Conservation (phyloP, 2,797 vertebrate genomes). For the Setipinna tenuifilis region DNA sequence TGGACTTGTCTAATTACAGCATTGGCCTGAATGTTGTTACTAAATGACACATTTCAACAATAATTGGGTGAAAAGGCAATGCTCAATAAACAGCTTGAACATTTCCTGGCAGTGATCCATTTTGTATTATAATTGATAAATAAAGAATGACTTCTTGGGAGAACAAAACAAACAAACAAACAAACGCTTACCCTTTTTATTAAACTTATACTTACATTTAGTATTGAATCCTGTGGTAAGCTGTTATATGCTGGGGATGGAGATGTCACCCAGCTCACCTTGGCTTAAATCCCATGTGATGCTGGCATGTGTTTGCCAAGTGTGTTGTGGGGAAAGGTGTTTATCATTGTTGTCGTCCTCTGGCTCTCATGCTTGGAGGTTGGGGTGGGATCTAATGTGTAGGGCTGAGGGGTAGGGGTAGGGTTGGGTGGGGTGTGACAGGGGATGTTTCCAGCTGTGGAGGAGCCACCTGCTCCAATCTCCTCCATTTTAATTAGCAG, state of each 20-base stretch:
- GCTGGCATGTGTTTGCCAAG: constrained; percentile 65
- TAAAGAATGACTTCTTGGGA: not conserved
- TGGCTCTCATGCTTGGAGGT: not conserved
- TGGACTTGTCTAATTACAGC: not conserved
- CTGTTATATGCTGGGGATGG: not conserved
- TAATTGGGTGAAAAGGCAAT: not conserved
- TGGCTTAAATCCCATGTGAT: constrained; percentile 33
- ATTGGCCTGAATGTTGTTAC: not conserved
- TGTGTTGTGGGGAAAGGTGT: constrained; percentile 47
- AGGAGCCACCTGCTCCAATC: constrained; percentile 76
- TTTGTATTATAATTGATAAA: not conserved
- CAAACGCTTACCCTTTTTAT: not conserved
- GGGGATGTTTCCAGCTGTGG: constrained; percentile 65
- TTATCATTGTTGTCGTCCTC: not conserved
- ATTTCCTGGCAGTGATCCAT: not conserved
- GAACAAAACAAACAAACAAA: not conserved
- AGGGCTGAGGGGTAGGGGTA: not conserved
- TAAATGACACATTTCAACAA: not conserved
- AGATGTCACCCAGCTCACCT: not conserved
- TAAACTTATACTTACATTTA: not conserved
- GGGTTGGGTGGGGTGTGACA: constrained; percentile 58
- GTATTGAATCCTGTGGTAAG: not conserved
- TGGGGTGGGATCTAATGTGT: not conserved
- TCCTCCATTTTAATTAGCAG: constrained; percentile 72
- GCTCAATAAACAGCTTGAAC: not conserved